Base-by-base conservation (phyloP, 1,140 invertebrate species). In the Galleria mellonella region DNA sequence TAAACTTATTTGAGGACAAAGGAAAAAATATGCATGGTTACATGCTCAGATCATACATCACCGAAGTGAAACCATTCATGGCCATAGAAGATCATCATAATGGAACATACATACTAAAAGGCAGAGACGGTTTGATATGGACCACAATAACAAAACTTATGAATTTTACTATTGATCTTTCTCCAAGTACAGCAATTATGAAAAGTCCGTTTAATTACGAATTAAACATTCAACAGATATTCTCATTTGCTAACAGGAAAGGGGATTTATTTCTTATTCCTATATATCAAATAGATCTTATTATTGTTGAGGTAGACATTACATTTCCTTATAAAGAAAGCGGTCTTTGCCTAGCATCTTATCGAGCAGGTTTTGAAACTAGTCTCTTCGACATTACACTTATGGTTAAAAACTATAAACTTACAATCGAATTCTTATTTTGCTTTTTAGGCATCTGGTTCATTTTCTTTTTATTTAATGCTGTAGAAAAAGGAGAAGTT, bases 371-470 rank as follows among this genome's bases (percentile, higher is more conserved):
- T 4, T 82, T 72, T 41, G 74, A 78, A 57, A 83, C 67, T 5
- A 59, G 68, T 23, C 35, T 81, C 0, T 78, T 83, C 33, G 64
- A 83, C 42, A 13, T 46, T 11, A 78, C 75, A 42, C 46, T 70
- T 6, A 35, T 82, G 29, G 32, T 58, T 37, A 49, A 57, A 4
- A 75, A 72, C 31, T 51, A 51, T 17, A 9, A 9, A 4, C 15
- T 66, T 9, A 28, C 74, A 8, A 43, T 71, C 4, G 39, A 62
- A 37, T 74, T 71, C 32, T 3, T 63, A 0, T 15, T 71, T 9
- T 74, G 73, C 61, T 74, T 85, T 44, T 1, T 72, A n/a, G 64
- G 50, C 28, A 67, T 65, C 35, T 85, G 82, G 82, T 47, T 75
- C 11, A 48, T 65, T n/a, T 83, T 76, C 54, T 54, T 65, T 7